Base-by-base conservation (phyloP, 2,797 vertebrate genomes). In the Melanotaenia boesemani region DNA sequence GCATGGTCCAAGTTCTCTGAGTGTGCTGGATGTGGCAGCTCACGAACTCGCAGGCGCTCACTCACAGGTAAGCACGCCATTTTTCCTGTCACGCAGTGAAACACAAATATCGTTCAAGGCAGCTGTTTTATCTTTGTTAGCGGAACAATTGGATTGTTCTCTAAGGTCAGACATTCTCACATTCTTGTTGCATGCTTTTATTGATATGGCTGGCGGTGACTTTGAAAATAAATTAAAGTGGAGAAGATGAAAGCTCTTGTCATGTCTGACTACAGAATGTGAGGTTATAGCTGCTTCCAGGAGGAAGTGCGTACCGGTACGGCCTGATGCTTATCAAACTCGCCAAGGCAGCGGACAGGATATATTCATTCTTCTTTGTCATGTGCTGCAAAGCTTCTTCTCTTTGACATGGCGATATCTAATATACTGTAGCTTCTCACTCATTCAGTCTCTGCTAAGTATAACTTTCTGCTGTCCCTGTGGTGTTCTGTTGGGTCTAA, bases 1-100 rank as follows among this genome's bases (percentile, higher is more conserved):
- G 58, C 95, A 22, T 99, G 98, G 98, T 98, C 97, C 76, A 97
- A 92, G 81, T 98, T 98, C 79, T 95, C 96, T 0, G 89, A 96
- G 0, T 99, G 98, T 72, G 55, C 80, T 1, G 95, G 92, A 74
- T 99, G 97, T 80, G 95, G 88, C 81, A 86, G 92, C 72, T 88
- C 79, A 6, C 92, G 83, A 26, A 95, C 77, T 8, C 95, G 96
- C 59, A 93, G 91, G 36, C 93, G 97, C 16, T 94, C 95, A 0
- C 95, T 98, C 62, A 94, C 96, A 94, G 98, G 98, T 99, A 94
- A 16, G 73, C 7, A 22, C 26, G 18, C 1, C 7, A 6, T 20
- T 55, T 41, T 26, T 15, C 50, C 8, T 63, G 28, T 69, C 63
- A 70, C n/a, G 56, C 11, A 22, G 26, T 7, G 30, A 63, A 44